Percentiles rank a stretch among this genome's conserved stretches.
These are phyloP conservation scores for Sinonovacula constricta DNA, from an alignment of 1,140 invertebrate genomes.

Conservation along the genomic window DNA sequence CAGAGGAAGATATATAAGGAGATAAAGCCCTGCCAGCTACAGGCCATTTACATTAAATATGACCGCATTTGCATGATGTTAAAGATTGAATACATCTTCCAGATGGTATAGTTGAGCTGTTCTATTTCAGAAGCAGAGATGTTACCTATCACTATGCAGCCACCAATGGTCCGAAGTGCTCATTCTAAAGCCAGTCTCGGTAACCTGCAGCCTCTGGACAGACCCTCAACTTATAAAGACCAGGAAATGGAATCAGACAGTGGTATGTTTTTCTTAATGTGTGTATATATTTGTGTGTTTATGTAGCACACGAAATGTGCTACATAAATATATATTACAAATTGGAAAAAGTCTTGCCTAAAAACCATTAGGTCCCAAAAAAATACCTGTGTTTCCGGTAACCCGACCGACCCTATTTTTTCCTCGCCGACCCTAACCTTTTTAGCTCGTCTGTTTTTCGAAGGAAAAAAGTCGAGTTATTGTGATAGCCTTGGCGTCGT, in stretches of 20 bases:
- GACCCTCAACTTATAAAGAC: not conserved
- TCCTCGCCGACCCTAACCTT: no score
- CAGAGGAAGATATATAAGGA: constrained; percentile 2
- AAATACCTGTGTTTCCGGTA: no score
- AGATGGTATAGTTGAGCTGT: constrained; percentile 23
- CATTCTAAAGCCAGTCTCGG: not conserved
- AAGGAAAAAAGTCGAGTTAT: constrained; percentile 1
- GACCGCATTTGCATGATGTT: constrained; percentile 8
- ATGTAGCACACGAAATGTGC: constrained; percentile 34
- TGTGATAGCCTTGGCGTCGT: not conserved
- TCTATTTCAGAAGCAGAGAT: constrained; percentile 21
- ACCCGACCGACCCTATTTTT: no score
- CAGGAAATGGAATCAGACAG: constrained; percentile 26
- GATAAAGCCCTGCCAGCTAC: no score
- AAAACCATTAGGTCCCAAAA: no score
- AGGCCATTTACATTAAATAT: constrained; percentile 18
- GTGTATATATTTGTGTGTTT: no score
- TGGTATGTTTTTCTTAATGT: no score
- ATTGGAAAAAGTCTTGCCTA: no score
- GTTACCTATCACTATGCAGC: constrained; percentile 5
- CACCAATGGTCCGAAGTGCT: constrained; percentile 13
- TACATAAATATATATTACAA: no score
- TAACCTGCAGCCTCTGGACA: constrained; percentile 6
- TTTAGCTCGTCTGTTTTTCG: constrained; percentile 3
- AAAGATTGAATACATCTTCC: constrained; percentile 26